Evolutionary conservation across 1,140 invertebrate genomes (phyloP).

Genomic region (Lepidurus packardi): DNA sequence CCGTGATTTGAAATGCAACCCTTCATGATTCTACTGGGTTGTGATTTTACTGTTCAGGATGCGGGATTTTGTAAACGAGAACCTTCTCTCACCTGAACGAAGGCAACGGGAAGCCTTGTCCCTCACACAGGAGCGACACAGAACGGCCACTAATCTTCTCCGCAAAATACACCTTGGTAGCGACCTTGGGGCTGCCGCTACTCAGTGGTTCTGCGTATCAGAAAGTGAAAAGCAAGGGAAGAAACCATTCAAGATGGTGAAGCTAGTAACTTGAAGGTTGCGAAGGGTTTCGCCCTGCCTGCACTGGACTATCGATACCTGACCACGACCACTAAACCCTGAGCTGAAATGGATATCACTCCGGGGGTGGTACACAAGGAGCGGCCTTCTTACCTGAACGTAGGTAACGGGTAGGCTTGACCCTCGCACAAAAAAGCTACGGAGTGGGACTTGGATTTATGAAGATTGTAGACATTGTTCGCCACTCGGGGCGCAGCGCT

Average conservation of each 20-base stretch:
- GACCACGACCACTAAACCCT: not conserved
- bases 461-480: conserved; percentile 5
- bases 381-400: conserved; percentile 31
- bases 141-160: conserved; percentile 19
- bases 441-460: not conserved
- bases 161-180: conserved; percentile 35
- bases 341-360: not conserved
- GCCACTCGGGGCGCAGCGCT: conserved; percentile 32
- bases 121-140: conserved; percentile 43
- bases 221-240: not conserved
- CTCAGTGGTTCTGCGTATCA: conserved; percentile 39
- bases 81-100: conserved; percentile 52
- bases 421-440: conserved; percentile 32
- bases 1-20: too few relatives aligned
- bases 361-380: too few relatives aligned
- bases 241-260: not conserved
- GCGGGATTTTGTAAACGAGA: not conserved
- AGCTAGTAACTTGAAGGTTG: not conserved
- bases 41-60: too few relatives aligned
- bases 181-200: conserved; percentile 38
- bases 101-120: conserved; percentile 65
- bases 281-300: conserved; percentile 24
- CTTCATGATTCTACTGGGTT: too few relatives aligned
- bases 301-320: not conserved
- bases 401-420: conserved; percentile 34